phyloP scores from a whole-genome alignment of 2,797 vertebrate species.

The Moxostoma hubbsi region DNA sequence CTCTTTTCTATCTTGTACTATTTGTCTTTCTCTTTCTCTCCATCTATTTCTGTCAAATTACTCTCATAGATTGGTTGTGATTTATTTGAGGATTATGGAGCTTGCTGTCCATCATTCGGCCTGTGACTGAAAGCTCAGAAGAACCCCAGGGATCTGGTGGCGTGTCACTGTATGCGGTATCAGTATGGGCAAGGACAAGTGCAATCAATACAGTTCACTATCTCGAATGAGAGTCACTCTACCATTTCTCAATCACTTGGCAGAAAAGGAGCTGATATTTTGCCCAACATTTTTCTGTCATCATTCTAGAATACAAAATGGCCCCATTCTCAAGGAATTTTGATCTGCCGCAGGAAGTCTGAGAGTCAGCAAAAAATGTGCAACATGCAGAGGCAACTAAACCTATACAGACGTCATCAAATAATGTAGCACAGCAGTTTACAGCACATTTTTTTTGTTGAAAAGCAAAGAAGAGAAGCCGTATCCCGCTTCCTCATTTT shows the following conservation, averaged over 20 bases:
- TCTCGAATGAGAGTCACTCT: slow-evolving; percentile 71
- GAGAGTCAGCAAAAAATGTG: background rate
- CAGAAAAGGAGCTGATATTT: slow-evolving; percentile 58
- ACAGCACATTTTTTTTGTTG: background rate
- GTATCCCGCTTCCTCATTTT: no score
- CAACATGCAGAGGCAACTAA: background rate
- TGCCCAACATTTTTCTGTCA: slow-evolving; percentile 57
- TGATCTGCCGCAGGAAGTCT: background rate
- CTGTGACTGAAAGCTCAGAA: slow-evolving; percentile 30
- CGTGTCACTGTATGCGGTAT: slow-evolving; percentile 67
- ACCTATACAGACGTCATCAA: background rate
- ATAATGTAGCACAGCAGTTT: background rate
- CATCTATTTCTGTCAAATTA: background rate
- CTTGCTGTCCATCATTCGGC: slow-evolving; percentile 65
- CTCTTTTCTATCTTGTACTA: no score
- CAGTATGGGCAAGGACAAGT: slow-evolving; percentile 69
- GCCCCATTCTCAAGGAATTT: background rate
- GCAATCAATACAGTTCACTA: slow-evolving; percentile 76
- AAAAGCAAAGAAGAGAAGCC: background rate
- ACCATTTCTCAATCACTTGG: slow-evolving; percentile 69
- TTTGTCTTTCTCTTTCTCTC: slow-evolving; percentile 1
- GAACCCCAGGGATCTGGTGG: slow-evolving; percentile 58
- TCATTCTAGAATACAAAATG: slow-evolving; percentile 60
- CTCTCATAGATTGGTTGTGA: no score
- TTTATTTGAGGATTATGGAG: slow-evolving; percentile 63